Evolutionary conservation across 2,797 vertebrate genomes (phyloP).

Genomic region (Thamnophis elegans): DNA sequence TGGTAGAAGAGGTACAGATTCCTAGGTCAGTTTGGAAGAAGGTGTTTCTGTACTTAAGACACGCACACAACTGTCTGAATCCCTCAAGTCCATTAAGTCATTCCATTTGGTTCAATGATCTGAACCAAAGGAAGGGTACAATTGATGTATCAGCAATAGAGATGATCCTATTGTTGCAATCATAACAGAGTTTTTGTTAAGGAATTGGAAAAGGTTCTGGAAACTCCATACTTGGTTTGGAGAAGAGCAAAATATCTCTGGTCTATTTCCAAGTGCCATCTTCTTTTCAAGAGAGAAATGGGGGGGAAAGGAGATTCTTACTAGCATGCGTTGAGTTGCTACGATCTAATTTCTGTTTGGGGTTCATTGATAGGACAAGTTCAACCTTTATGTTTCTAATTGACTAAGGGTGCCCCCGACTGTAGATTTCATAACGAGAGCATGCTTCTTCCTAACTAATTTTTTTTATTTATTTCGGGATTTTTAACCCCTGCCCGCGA

Average conservation of each 20-base stretch:
- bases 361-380: constrained; percentile 8
- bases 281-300: constrained; percentile 9
- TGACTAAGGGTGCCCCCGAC: background rate
- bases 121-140: background rate
- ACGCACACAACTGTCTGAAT: background rate
- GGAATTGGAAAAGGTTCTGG: background rate
- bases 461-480: background rate
- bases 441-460: background rate
- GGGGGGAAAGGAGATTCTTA: constrained; percentile 22
- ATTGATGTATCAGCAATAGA: too few species aligned
- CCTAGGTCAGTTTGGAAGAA: background rate
- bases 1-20: background rate
- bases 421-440: constrained; percentile 26
- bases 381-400: background rate
- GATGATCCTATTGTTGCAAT: background rate
- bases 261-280: background rate
- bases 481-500: background rate
- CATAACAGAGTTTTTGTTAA: background rate
- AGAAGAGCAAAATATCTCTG: background rate
- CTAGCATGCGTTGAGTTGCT: constrained; percentile 20
- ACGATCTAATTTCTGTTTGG: constrained; percentile 11
- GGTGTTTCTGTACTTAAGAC: background rate
- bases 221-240: background rate
- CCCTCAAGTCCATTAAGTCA: background rate
- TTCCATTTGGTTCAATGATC: background rate